A percentile compares a stretch with the other conserved stretches of the same genome.
phyloP scores from a whole-genome alignment of 2,888 invertebrate genomes.

The Noctua janthe region DNA sequence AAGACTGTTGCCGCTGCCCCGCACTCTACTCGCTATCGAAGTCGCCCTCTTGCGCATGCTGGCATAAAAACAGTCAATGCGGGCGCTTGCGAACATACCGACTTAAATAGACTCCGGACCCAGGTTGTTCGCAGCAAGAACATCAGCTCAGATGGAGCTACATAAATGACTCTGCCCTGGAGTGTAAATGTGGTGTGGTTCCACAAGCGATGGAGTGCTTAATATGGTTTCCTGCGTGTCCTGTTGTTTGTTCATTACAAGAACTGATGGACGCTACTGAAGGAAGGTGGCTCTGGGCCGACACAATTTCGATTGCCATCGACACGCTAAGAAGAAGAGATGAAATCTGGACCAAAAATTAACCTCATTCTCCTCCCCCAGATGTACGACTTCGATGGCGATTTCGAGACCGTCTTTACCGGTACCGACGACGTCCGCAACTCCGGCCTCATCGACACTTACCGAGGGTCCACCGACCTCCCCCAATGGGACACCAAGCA shows the following conservation, averaged over 20 bases:
- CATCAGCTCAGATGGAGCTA: no score
- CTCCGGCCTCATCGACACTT: conserved; percentile 94
- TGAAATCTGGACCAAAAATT: background rate
- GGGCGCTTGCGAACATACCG: no score
- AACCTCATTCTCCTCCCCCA: conserved; percentile 73
- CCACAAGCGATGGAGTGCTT: background rate
- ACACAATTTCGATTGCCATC: background rate
- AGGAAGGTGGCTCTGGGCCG: background rate
- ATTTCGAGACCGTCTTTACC: conserved; percentile 94
- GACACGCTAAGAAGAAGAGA: background rate
- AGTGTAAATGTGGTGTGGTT: background rate
- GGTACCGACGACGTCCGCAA: conserved; percentile 91
- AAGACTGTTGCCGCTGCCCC: no score
- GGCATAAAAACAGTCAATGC: no score
- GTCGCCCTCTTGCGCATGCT: no score
- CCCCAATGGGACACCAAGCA: conserved; percentile 94
- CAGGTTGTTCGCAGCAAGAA: no score
- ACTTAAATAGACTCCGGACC: no score
- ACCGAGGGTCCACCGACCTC: conserved; percentile 93
- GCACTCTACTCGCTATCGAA: no score
- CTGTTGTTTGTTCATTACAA: background rate
- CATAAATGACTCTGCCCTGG: background rate
- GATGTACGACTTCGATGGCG: conserved; percentile 96
- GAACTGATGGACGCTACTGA: background rate
- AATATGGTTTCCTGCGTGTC: background rate